Percentiles rank a stretch among this genome's conserved stretches.
Conservation (phyloP, 35 echinoderm and acorn worm genomes). For the Amphiura filiformis region DNA sequence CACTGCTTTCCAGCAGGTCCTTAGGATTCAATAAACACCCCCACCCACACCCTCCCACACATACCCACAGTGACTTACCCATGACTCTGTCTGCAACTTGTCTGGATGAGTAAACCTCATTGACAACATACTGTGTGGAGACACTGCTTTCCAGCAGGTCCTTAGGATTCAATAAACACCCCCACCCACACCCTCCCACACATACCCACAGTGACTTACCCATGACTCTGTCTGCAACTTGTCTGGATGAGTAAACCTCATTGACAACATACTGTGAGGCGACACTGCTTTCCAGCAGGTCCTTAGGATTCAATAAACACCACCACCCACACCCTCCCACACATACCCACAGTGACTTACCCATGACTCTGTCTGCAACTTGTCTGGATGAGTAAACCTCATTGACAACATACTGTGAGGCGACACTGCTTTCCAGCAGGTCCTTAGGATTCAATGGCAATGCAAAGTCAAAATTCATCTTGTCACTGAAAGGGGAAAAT, state of each 20-base stretch:
- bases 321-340: no score
- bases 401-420: conserved; percentile 92
- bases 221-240: conserved; percentile 71
- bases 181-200: no score
- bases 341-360: conserved; percentile 46
- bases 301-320: conserved; percentile 77
- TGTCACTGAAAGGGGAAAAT: no score
- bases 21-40: no score
- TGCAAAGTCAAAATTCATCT: conserved; percentile 80
- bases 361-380: conserved; percentile 65
- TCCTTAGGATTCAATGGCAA: conserved; percentile 79
- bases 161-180: conserved; percentile 62
- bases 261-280: conserved; percentile 93
- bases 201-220: conserved; percentile 37
- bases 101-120: conserved; percentile 72
- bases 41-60: no score
- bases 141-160: conserved; percentile 70
- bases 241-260: conserved; percentile 68
- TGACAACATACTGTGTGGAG: conserved; percentile 87
- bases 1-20: no score
- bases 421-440: conserved; percentile 59
- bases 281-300: conserved; percentile 61
- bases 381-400: conserved; percentile 76
- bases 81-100: conserved; percentile 72
- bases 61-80: no score